These are phyloP conservation scores for Taenioides sp. DNA, from an alignment of 2,797 vertebrate species.

Conservation along the genomic window DNA sequence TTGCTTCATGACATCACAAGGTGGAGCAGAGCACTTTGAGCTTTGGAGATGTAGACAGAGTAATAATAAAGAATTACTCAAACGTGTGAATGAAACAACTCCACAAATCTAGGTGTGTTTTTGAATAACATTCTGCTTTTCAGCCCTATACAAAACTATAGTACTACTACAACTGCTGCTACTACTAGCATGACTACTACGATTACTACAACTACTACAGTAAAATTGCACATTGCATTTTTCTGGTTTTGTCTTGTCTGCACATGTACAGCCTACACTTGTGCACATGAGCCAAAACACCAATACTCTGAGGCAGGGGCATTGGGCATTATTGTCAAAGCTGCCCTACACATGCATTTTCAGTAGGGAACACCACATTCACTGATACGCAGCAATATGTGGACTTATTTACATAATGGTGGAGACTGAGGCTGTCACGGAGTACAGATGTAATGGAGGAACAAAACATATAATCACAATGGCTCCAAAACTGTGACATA, in stretches of 20 bases:
- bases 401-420: conserved; percentile 43
- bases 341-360: conserved; percentile 9
- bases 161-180: too few relatives aligned
- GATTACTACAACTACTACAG: too few relatives aligned
- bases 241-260: conserved; percentile 19
- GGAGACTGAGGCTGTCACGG: conserved; percentile 26
- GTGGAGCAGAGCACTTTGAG: too few relatives aligned
- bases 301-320: conserved; percentile 24
- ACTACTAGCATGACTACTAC: too few relatives aligned
- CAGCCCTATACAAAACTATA: too few relatives aligned
- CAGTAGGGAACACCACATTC: conserved; percentile 3
- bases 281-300: conserved; percentile 20
- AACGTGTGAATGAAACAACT: too few relatives aligned
- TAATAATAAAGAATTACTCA: too few relatives aligned
- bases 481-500: conserved; percentile 15
- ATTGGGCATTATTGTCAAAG: conserved; percentile 24
- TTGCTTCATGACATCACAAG: too few relatives aligned
- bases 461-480: conserved; percentile 19
- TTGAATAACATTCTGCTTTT: too few relatives aligned
- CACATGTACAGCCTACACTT: conserved; percentile 18
- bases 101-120: too few relatives aligned
- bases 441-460: conserved; percentile 13
- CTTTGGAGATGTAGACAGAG: too few relatives aligned
- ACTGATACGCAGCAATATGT: conserved; percentile 12
- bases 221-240: neutral